Percentiles rank a stretch among this genome's conserved stretches.
These are phyloP conservation scores for Lates japonicus DNA, from an alignment of 2,797 vertebrate genomes.

Conservation along the genomic window DNA sequence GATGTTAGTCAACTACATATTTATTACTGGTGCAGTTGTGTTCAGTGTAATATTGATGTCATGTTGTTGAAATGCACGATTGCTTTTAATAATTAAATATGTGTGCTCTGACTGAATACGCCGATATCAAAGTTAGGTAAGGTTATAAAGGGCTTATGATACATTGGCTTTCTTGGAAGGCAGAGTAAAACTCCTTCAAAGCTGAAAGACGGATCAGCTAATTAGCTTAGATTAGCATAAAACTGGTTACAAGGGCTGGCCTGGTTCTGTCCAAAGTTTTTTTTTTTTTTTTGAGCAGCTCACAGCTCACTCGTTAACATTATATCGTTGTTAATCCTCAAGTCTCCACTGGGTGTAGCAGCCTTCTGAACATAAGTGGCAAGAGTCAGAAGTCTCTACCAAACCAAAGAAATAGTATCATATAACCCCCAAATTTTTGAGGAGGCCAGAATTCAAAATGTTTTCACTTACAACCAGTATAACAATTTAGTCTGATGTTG, in stretches of 20 bases:
- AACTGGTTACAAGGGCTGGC: background rate
- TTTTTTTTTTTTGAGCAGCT: too few relatives aligned
- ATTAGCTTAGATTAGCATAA: slow-evolving; percentile 13
- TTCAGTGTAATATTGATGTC: background rate
- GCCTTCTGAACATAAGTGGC: too few relatives aligned
- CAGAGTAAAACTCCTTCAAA: too few relatives aligned
- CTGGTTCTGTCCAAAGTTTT: background rate
- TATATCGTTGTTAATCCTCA: too few relatives aligned
- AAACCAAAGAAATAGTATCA: background rate
- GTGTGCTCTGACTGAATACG: too few relatives aligned
- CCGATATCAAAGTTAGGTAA: background rate
- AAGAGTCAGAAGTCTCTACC: background rate
- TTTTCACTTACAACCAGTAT: background rate
- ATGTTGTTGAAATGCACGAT: too few relatives aligned
- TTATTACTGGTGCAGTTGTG: background rate
- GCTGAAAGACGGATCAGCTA: background rate
- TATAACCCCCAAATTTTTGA: background rate
- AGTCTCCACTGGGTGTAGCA: too few relatives aligned
- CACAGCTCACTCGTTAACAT: too few relatives aligned
- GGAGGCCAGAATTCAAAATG: background rate
- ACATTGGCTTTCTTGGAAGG: background rate
- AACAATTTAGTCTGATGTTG: background rate
- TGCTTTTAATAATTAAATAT: background rate
- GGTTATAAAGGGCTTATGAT: background rate
- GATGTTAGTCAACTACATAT: background rate